phyloP scores from a whole-genome alignment of 1,140 invertebrate genomes.

The Platorchestia sp. region DNA sequence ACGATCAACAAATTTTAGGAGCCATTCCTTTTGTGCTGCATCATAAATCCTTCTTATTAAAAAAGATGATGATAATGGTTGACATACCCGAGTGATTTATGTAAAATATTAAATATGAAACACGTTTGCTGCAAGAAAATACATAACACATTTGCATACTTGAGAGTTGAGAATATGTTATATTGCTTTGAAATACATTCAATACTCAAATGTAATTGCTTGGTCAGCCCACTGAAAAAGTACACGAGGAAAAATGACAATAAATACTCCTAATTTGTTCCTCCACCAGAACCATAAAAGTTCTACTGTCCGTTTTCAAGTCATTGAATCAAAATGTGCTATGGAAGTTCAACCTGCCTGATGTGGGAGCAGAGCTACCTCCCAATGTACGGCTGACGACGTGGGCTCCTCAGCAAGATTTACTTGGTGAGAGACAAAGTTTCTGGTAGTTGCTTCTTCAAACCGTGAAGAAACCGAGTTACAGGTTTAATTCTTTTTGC shows the following conservation, averaged over 20 bases:
- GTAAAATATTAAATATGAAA: too few species aligned
- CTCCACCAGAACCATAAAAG: not conserved
- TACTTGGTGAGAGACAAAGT: slow-evolving; percentile 19
- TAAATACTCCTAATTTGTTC: not conserved
- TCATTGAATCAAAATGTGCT: slow-evolving; percentile 27
- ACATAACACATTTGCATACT: too few species aligned
- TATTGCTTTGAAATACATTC: not conserved
- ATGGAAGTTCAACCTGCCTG: slow-evolving; percentile 37
- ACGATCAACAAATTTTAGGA: too few species aligned
- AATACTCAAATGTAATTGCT: not conserved
- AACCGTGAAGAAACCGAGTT: too few species aligned
- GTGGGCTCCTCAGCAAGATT: slow-evolving; percentile 29
- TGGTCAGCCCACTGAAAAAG: not conserved
- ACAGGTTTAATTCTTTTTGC: too few species aligned
- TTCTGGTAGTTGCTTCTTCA: too few species aligned
- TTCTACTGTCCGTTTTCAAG: not conserved
- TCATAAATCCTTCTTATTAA: too few species aligned
- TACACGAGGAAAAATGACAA: not conserved
- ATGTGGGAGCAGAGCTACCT: not conserved
- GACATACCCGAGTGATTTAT: too few species aligned
- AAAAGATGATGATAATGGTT: too few species aligned
- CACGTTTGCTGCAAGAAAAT: too few species aligned
- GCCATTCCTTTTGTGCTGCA: too few species aligned
- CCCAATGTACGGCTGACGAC: not conserved
- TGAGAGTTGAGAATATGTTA: too few species aligned